phyloP scores from a whole-genome alignment of 2,797 vertebrate species.

The Discoglossus pictus region DNA sequence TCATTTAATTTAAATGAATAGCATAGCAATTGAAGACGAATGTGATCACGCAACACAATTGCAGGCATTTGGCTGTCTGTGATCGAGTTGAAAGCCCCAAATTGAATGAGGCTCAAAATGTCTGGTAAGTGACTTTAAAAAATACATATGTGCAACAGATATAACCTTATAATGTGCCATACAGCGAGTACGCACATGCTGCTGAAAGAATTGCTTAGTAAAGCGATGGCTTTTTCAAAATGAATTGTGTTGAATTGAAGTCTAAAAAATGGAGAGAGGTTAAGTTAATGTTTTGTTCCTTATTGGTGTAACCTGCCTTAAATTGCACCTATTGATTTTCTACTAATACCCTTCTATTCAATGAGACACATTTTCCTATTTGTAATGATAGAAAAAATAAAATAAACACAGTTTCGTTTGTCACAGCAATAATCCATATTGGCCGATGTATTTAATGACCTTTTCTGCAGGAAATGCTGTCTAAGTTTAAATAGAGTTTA shows the following conservation, averaged over 20 bases:
- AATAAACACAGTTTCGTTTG: constrained; percentile 43
- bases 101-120: no score
- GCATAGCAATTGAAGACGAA: no score
- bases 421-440: constrained; percentile 35
- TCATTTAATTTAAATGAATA: no score
- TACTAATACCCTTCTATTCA: constrained; percentile 15
- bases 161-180: no score
- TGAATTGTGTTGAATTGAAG: background rate
- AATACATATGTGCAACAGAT: no score
- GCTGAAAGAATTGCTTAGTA: background rate
- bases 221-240: background rate
- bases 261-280: background rate
- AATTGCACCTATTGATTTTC: constrained; percentile 36
- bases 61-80: no score
- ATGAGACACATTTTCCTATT: constrained; percentile 31
- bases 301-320: constrained; percentile 17
- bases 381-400: constrained; percentile 30
- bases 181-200: no score
- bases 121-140: no score
- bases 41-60: no score
- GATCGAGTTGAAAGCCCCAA: no score
- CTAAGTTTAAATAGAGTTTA: constrained; percentile 35
- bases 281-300: constrained; percentile 1
- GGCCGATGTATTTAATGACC: constrained; percentile 32
- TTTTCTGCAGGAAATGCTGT: constrained; percentile 39